Evolutionary conservation across 2,113 vertebrate genomes (phyloP), one percentile per base, ranked within the genome.

Genomic region (Tympanuchus pallidicinctus): DNA sequence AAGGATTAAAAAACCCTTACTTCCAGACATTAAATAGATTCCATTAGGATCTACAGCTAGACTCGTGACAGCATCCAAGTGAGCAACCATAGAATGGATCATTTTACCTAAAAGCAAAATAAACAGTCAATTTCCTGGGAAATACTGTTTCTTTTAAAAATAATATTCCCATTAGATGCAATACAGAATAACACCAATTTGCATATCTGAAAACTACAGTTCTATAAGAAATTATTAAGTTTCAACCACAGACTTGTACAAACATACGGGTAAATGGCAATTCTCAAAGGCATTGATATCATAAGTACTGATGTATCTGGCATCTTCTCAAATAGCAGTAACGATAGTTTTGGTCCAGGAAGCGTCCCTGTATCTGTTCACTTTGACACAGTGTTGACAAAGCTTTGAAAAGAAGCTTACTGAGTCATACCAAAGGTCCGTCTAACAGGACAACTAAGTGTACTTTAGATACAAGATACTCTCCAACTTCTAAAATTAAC

Each of bases 21-120:
- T 99, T 98, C 99, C 99, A 85, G 99, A 99, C 98, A 99, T 99
- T 98, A 99, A 97, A 97, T 99, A 99, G 97, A 99, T 99, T 97
- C 99, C 99, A 96, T 99, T 99, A 67, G 99, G 99, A 97, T 99
- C 99, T 92, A 99, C 99, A 80, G 99, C 99, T 97, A 99, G 98
- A 96, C 99, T 99, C 97, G 99, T 99, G 85, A 99, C 99, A 60
- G 99, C 99, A 94, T 99, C 99, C 97, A 99, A 98, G 93, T 99
- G 99, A 97, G 99, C 99, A 97, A 99, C 99, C 99, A 99, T 99
- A 89, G 99, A 98, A 96, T 99, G 99, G 96, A 99, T 98, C 97
- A 98, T 98, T 98, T 99, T 99, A 98, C 99, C 99, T 99, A 96
- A 86, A 97, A 69, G 47, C 90, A 96, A 96, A 73, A 94, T 19